These are phyloP conservation scores for Tachysurus fulvidraco DNA, from an alignment of 2,113 vertebrate species.

Conservation along the genomic window DNA sequence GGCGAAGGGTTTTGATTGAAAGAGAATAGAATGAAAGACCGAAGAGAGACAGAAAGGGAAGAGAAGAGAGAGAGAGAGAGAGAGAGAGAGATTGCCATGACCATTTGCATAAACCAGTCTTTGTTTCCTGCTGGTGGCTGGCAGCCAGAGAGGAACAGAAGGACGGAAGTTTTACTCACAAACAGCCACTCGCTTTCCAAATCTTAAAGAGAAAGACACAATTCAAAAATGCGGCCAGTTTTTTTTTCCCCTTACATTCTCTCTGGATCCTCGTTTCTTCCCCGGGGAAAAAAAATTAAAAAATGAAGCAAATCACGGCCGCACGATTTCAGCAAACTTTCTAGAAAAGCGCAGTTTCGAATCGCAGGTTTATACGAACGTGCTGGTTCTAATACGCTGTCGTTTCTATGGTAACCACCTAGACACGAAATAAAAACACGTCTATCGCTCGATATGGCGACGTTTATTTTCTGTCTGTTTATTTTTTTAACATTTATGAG, in stretches of 20 bases:
- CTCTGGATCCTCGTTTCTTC: conserved; percentile 44
- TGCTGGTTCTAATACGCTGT: not conserved
- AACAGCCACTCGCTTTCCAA: conserved; percentile 73
- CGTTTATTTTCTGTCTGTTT: not conserved
- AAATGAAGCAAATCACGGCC: not conserved
- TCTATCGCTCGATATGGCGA: conserved; percentile 36
- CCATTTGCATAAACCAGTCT: conserved; percentile 81
- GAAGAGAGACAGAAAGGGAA: conserved; percentile 64
- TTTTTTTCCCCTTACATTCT: conserved; percentile 52
- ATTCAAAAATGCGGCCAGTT: conserved; percentile 52
- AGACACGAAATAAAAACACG: conserved; percentile 14
- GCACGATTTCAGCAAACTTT: not conserved
- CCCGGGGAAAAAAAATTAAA: conserved; percentile 44
- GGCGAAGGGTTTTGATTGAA: conserved; percentile 53
- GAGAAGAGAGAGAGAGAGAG: conserved; percentile 61
- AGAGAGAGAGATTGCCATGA: conserved; percentile 64
- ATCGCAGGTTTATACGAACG: not conserved
- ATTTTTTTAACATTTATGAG: not conserved
- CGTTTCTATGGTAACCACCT: not conserved
- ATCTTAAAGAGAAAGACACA: conserved; percentile 60
- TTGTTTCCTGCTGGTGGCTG: conserved; percentile 76
- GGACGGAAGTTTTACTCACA: conserved; percentile 78
- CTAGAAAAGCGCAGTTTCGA: not conserved
- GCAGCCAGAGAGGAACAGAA: conserved; percentile 77
- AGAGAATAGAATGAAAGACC: conserved; percentile 47